Evolutionary conservation across 2,888 invertebrate genomes (phyloP).

Genomic region (Lacanobia wlatinum): DNA sequence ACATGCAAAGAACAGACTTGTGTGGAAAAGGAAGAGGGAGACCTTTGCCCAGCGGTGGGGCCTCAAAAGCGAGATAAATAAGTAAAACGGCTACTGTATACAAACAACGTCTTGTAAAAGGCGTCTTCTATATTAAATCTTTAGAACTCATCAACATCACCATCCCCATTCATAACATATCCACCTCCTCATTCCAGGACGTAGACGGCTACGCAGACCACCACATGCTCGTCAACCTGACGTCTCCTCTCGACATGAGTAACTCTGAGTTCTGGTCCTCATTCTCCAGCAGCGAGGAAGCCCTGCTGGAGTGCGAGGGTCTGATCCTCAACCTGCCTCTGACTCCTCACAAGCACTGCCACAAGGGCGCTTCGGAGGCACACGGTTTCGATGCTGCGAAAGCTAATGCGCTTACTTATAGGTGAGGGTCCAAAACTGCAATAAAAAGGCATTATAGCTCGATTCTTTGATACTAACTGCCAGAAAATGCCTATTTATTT

Average conservation of each 20-base stretch:
- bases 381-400: slow-evolving; percentile 88
- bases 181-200: slow-evolving; percentile 77
- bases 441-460: too few species aligned
- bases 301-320: slow-evolving; percentile 93
- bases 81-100: too few species aligned
- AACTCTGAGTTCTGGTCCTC: slow-evolving; percentile 96
- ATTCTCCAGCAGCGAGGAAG: slow-evolving; percentile 95
- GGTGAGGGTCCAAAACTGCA: slow-evolving; percentile 78
- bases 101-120: too few species aligned
- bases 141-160: too few species aligned
- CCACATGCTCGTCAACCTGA: slow-evolving; percentile 92
- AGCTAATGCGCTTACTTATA: slow-evolving; percentile 92
- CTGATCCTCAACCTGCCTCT: slow-evolving; percentile 93
- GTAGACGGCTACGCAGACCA: slow-evolving; percentile 93
- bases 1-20: too few species aligned
- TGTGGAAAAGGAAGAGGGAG: too few species aligned
- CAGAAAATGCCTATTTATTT: too few species aligned
- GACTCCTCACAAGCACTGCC: slow-evolving; percentile 92
- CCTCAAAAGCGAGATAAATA: too few species aligned
- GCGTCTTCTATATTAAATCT: too few species aligned
- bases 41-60: too few species aligned
- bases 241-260: slow-evolving; percentile 92
- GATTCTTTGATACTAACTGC: too few species aligned
- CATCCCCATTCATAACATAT: not conserved
- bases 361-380: slow-evolving; percentile 77